Base-by-base conservation (phyloP, 2,888 invertebrate species). In the Eurytoma californica region DNA sequence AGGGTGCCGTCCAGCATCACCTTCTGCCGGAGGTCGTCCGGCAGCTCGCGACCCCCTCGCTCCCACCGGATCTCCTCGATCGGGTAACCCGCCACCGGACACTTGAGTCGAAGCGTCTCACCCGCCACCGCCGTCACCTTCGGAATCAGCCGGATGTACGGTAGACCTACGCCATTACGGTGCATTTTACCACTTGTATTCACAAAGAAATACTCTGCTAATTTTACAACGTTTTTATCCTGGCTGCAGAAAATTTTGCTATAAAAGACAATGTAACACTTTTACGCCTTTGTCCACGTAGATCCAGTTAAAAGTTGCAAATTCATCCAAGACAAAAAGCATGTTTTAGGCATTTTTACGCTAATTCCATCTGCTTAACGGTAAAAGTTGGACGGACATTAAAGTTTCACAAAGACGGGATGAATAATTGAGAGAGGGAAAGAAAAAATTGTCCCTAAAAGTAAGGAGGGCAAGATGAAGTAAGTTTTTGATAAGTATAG, bases 61-160 rank as follows among this genome's bases (percentile, higher is more conserved):
- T 95, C 95, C 96, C 96, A 96, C 81, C 94, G 94, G 86, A 96
- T 94, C 86, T 94, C 94, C 86, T 95, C 94, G 82, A 96, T 94
- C 30, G 96, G 96, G 90, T 95, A 95, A 28, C 96, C 96, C 24
- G 95, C 95, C 47, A 95, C 96, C 24, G 95, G 95, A 90, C 96
- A 96, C 89, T 94, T 94, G 78, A 96, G 91, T 73, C 93, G 92
- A 84, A 96, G 91, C 78, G 93, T 93, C 89, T 95, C 94, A 66
- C 95, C 95, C 12, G 95, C 95, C 14, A 96, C 95, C 5, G 95
- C 95, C 39, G 95, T 95, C 84, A 95, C 94, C 91, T 96, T 95
- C 49, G 94, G 94, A 89, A 96, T 95, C 80, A 94, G 92, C 65
- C 95, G 93, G 84, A 96, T 95, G 88, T 94, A 95, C 3, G 96